Base-by-base conservation (phyloP, 2,797 vertebrate genomes). In the Chaetodon trifasciatus region DNA sequence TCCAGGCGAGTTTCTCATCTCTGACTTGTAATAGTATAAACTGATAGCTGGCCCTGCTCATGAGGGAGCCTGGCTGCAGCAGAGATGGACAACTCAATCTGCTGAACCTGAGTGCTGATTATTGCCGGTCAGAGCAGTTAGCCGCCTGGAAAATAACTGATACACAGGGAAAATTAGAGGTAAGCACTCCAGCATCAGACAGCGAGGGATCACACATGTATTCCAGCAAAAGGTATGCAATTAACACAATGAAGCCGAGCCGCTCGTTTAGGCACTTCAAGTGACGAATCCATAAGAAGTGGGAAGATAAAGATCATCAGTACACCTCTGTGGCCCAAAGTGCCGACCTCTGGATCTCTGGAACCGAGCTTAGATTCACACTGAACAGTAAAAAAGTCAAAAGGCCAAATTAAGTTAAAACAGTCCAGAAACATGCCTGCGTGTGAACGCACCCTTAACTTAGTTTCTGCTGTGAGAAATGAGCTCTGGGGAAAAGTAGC, bases 51-150 rank as follows among this genome's bases (percentile, higher is more conserved):
- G 69, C 37, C 6, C 23, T 0, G 69, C 62, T 74, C 79, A 67
- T 2, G 46, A 49, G 78, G 66, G 80, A 81, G 72, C 23, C 71
- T 4, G 62, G 52, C 68, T 61, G 63, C 10, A 46, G 77, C 8
- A 0, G 16, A 81, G 70, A 75, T 37, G 50, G 75, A 83, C 81
- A 24, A 46, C 63, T 82, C 76, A 74, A 44, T 84, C 71, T 63
- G 71, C 4, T 7, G 63, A 35, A 50, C 7, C 16, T 3, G 56
- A 50, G 42, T 32, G 72, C 69, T 58, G 63, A 24, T 62, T 19
- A 28, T 55, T 39, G 67, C 32, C 74, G 17, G 32, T 58, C 49
- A 15, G 55, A 40, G 63, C 76, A 37, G 58, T 72, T 52, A 24
- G 16, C 23, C 24, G 23, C n/a, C 39, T 60, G 60, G 62, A 66